phyloP scores from a whole-genome alignment of 2,888 invertebrate genomes.

The Teleiodes luculella region DNA sequence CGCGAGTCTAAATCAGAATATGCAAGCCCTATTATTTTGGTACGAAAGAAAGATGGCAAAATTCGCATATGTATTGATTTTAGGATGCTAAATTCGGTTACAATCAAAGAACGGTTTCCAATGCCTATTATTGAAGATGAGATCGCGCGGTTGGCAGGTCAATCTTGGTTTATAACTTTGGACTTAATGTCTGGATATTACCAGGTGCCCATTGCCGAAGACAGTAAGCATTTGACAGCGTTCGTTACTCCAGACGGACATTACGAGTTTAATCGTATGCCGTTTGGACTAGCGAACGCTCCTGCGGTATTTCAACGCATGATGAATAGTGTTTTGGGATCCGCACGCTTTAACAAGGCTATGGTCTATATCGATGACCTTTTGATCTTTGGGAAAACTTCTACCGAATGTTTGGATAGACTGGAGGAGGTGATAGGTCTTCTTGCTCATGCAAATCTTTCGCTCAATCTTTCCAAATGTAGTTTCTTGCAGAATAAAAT shows the following conservation, averaged over 20 bases:
- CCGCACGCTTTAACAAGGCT: conserved; percentile 8
- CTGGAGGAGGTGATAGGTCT: conserved; percentile 1
- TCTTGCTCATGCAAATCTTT: conserved; percentile 7
- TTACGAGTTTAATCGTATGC: conserved; percentile 39
- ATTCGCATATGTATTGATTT: conserved; percentile 23
- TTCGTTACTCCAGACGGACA: conserved; percentile 35
- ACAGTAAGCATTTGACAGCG: conserved; percentile 26
- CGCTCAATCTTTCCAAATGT: conserved; percentile 9
- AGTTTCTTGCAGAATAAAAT: conserved; percentile 2
- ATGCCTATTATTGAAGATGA: conserved; percentile 28
- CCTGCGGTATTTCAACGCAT: conserved; percentile 38
- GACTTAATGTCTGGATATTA: conserved; percentile 22
- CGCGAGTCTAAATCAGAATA: conserved; percentile 26
- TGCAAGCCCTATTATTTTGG: conserved; percentile 28
- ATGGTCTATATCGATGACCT: conserved; percentile 28
- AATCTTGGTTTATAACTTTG: conserved; percentile 15
- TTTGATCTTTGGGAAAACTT: conserved; percentile 18
- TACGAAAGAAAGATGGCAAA: conserved; percentile 8
- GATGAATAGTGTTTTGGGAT: conserved; percentile 16
- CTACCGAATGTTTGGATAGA: not conserved
- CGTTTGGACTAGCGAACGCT: conserved; percentile 44
- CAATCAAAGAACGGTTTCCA: conserved; percentile 27
- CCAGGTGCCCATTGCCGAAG: conserved; percentile 22
- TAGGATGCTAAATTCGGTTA: conserved; percentile 24
- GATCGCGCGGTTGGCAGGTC: conserved; percentile 21